Conservation (phyloP, 1,140 invertebrate genomes). For the Zaprionus camerounensis region DNA sequence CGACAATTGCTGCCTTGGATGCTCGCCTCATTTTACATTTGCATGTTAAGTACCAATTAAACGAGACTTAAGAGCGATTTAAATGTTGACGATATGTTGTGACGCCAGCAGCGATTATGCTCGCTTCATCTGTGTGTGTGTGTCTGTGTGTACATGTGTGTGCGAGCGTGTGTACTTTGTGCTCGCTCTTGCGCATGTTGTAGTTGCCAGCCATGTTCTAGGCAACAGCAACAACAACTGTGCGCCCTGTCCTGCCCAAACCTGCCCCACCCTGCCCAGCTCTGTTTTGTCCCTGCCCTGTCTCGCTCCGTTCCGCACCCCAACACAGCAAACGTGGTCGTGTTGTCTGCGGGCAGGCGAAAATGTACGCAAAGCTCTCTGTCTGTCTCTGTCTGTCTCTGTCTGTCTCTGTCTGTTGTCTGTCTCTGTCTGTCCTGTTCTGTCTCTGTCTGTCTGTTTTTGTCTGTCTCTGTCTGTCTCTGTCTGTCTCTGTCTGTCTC, state of each 20-base stretch:
- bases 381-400: too few relatives aligned
- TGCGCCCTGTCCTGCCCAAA: background rate
- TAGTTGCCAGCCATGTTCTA: background rate
- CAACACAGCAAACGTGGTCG: background rate
- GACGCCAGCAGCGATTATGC: slow-evolving; percentile 28
- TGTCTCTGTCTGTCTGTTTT: too few relatives aligned
- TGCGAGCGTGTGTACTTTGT: slow-evolving; percentile 8
- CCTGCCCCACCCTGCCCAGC: background rate
- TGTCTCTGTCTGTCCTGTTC: too few relatives aligned
- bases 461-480: too few relatives aligned
- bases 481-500: too few relatives aligned
- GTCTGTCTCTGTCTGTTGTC: too few relatives aligned
- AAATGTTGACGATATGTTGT: slow-evolving; percentile 64
- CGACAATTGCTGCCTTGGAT: slow-evolving; percentile 64
- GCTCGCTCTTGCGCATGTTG: slow-evolving; percentile 7
- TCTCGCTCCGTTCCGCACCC: too few relatives aligned
- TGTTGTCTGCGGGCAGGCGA: background rate
- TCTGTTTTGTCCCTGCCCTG: too few relatives aligned
- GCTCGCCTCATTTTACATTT: slow-evolving; percentile 70
- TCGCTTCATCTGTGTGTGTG: background rate
- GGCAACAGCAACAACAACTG: background rate
- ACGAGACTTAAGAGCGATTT: slow-evolving; percentile 70
- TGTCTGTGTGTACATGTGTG: background rate
- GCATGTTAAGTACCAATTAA: slow-evolving; percentile 78
- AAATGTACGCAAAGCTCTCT: too few relatives aligned